A percentile compares a stretch with the other conserved stretches of the same genome.
Conservation (phyloP, 2,113 vertebrate genomes). For the Spilogale gracilis region DNA sequence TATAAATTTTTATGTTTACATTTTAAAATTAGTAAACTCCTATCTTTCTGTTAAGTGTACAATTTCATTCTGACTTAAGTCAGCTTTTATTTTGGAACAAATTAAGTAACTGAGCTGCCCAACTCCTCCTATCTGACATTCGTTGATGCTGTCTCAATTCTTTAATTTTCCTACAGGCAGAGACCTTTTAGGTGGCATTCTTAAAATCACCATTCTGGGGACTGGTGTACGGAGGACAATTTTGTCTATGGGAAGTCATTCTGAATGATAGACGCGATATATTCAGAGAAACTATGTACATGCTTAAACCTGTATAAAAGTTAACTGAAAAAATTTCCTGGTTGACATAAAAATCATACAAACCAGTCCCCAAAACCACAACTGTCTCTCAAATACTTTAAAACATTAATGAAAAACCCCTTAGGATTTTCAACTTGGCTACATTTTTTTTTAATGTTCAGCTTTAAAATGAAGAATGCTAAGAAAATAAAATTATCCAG, state of each 20-base stretch:
- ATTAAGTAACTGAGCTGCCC: constrained; percentile 74
- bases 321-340: constrained; percentile 37
- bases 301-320: neutral
- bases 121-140: constrained; percentile 54
- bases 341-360: neutral
- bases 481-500: neutral
- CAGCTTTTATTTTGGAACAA: constrained; percentile 73
- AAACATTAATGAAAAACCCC: neutral
- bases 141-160: neutral
- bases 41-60: constrained; percentile 78
- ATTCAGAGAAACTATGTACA: neutral
- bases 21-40: constrained; percentile 83
- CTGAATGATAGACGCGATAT: neutral
- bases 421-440: constrained; percentile 34
- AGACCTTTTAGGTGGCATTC: constrained; percentile 78
- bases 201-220: constrained; percentile 61
- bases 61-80: constrained; percentile 79
- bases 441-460: neutral
- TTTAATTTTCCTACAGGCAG: constrained; percentile 55
- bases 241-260: constrained; percentile 38
- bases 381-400: constrained; percentile 53
- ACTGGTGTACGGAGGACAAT: neutral
- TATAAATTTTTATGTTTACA: constrained; percentile 87
- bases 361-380: constrained; percentile 21
- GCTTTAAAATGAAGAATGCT: constrained; percentile 43